Evolutionary conservation across 2,113 vertebrate genomes (phyloP).

Genomic region (Stigmatopora nigra): DNA sequence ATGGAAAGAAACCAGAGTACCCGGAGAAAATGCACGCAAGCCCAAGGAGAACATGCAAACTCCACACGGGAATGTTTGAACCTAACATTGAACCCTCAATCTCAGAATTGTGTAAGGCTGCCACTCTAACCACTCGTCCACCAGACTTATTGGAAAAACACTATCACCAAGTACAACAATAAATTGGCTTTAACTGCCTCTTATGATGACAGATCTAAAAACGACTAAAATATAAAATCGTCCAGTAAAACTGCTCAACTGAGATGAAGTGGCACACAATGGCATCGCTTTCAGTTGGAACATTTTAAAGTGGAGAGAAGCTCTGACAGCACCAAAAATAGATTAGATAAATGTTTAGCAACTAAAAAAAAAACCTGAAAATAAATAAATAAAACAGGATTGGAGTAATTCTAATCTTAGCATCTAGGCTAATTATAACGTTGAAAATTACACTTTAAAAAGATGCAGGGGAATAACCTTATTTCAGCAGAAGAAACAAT

Average conservation of each 20-base stretch:
- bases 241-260: not conserved
- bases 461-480: too few relatives aligned
- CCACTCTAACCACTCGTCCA: too few relatives aligned
- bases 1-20: too few relatives aligned
- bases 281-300: conserved; percentile 9
- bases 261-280: not conserved
- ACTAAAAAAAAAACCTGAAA: conserved; percentile 21
- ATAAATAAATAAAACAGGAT: conserved; percentile 3
- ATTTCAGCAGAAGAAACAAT: not conserved
- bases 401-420: conserved; percentile 40
- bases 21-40: too few relatives aligned
- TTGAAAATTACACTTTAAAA: not conserved
- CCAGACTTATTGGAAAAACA: too few relatives aligned
- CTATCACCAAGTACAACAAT: not conserved
- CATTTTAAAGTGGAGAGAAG: conserved; percentile 14
- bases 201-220: not conserved
- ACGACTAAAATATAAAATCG: not conserved
- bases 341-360: conserved; percentile 7
- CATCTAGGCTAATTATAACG: conserved; percentile 19
- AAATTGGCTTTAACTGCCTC: not conserved
- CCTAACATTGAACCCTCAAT: too few relatives aligned
- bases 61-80: too few relatives aligned
- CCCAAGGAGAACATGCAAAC: too few relatives aligned
- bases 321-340: conserved; percentile 27
- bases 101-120: too few relatives aligned